Base-by-base conservation (phyloP, 2,113 vertebrate species). In the Oreochromis spilurus region DNA sequence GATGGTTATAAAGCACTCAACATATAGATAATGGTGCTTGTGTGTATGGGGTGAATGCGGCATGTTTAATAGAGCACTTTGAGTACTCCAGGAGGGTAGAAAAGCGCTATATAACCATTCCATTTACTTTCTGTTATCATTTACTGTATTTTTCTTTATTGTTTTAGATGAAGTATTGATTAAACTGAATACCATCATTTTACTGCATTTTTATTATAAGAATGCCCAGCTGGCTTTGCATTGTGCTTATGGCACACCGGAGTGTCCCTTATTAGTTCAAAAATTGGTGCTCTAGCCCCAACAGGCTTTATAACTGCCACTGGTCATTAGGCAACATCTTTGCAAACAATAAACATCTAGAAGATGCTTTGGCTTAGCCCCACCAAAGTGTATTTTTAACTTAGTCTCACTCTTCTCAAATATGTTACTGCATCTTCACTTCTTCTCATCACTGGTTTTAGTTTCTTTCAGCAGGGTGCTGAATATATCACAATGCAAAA, bases 401-500 rank as follows among this genome's bases (percentile, higher is more conserved):
- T 43, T 13, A 26, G 72, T 57, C 67, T 85, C 14, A 29, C 79
- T 58, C 57, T 85, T 17, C 87, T 70, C 54, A 75, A 72, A 89
- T 86, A 70, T 45, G 70, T 84, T 84, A 84, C 52, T 77, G 88
- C 78, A 85, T 89, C 48, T 88, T 75, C 36, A 84, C 79, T 50
- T 72, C 50, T 43, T 86, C 78, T 79, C 54, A 79, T 36, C 57
- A 79, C 65, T 85, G 58, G 77, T 67, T 88, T 84, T 75, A 81
- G 86, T 90, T 79, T 85, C 79, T 70, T 90, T 88, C 72, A 81
- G 75, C 53, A 52, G 34, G 17, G 80, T 86, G 85, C 58, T 88
- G 86, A 67, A 86, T 89, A 58, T 58, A 82, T 90, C 72, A 91
- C 83, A 86, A 87, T 83, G 84, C 82, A 87, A 77, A 50, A 19